Evolutionary conservation across 2,113 vertebrate species (phyloP), one percentile per base, ranked within the genome.

Genomic region (Stegastes partitus): DNA sequence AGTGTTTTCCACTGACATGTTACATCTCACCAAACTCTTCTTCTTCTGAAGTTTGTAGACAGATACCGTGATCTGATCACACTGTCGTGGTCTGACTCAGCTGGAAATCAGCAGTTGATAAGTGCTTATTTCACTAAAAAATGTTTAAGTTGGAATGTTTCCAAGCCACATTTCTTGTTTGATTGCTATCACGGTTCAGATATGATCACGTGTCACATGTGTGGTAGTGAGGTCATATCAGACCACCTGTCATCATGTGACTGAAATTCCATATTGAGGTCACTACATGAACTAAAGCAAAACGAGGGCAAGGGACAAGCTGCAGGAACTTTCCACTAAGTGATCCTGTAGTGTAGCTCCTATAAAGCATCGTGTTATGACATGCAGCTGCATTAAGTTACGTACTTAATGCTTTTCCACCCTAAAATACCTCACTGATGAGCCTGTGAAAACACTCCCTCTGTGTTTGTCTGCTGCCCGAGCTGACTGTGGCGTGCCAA

Each of bases 361-460:
- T 26, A 22, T 14, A n/a, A 19, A 49, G 47, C 19, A 31, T 37
- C 71, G 19, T 65, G 81, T 77, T 53, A 21, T 44, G 18, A 79
- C 80, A 11, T 4, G 74, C 22, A 47, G 31, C 22, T 55, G 39
- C 4, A 25, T 50, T 21, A 37, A 59, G 4, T 21, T 15, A 8
- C 2, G 5, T 19, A 11, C 25, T 64, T 51, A 22, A 55, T 45
- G 10, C 21, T 45, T 68, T 65, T 45, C 49, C 14, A 7, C 42
- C 44, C 39, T 31, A 15, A 76, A 81, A 84, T 81, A 37, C 42
- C 34, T 83, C 16, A 51, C 39, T 54, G 68, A 34, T 77, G 75
- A 86, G 39, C 63, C 55, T 26, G 14, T 23, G 45, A 14, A n/a
- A 66, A 75, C 87, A 65, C 74, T 63, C 69, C 66, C 56, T 34